phyloP scores from a whole-genome alignment of 1,140 invertebrate genomes.

The Orchestia grillus region DNA sequence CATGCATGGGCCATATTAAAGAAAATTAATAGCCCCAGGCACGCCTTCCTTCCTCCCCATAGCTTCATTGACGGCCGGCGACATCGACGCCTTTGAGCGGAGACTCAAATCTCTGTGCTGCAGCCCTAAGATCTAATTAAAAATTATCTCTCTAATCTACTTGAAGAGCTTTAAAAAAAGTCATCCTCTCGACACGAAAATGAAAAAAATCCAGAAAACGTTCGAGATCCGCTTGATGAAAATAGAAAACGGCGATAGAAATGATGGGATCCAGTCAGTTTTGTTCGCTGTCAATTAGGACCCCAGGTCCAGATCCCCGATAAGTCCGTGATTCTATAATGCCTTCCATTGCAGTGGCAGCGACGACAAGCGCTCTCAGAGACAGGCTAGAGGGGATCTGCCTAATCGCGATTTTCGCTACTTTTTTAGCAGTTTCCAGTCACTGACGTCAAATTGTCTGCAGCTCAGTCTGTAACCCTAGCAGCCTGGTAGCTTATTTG shows the following conservation, averaged over 20 bases:
- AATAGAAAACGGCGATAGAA: background rate
- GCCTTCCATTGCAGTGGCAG: background rate
- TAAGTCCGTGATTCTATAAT: constrained; percentile 21
- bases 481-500: too few species aligned
- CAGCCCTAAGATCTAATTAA: constrained; percentile 47
- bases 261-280: background rate
- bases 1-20: background rate
- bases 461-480: too few species aligned
- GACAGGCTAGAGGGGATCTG: background rate
- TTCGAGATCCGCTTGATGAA: background rate
- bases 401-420: background rate
- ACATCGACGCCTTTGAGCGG: background rate
- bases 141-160: constrained; percentile 56
- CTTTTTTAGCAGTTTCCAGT: too few species aligned
- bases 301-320: background rate
- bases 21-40: background rate
- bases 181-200: constrained; percentile 4
- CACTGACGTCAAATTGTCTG: too few species aligned
- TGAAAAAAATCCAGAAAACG: constrained; percentile 16
- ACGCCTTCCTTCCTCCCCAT: too few species aligned
- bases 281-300: constrained; percentile 22
- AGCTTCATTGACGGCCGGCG: background rate
- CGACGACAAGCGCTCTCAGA: background rate
- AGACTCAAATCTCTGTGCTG: background rate
- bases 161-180: constrained; percentile 24